Evolutionary conservation across 2,888 invertebrate genomes (phyloP).

Genomic region (Zele albiditarsus): DNA sequence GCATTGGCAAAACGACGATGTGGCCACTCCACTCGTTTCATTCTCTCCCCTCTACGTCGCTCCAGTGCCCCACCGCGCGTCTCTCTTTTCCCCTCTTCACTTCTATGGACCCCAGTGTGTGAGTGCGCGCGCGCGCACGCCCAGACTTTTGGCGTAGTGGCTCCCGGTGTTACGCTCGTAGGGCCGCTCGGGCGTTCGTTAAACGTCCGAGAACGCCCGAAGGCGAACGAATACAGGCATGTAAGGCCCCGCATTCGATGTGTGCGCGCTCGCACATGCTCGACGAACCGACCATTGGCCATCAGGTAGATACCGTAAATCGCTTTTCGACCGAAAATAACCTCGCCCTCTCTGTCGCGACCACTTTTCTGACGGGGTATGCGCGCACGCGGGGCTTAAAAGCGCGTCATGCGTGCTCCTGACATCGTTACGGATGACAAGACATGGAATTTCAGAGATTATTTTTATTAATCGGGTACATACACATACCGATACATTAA

Average conservation of each 20-base stretch:
- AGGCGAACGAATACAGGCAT: conserved; percentile 49
- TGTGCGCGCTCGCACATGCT: not conserved
- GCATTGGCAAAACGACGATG: conserved; percentile 42
- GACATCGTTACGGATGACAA: conserved; percentile 30
- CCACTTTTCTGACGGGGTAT: conserved; percentile 18
- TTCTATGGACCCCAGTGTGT: conserved; percentile 22
- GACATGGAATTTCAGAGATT: conserved; percentile 10
- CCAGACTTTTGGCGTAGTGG: conserved; percentile 68
- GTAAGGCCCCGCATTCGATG: not conserved
- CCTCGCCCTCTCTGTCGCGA: conserved; percentile 37
- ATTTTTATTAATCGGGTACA: not conserved
- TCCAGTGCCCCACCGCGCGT: conserved; percentile 26
- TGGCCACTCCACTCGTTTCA: conserved; percentile 28
- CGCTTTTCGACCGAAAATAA: conserved; percentile 45
- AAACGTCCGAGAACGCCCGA: conserved; percentile 63
- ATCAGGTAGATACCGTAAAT: conserved; percentile 43
- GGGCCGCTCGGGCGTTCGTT: conserved; percentile 63
- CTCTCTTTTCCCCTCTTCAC: conserved; percentile 39
- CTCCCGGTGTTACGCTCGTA: conserved; percentile 73
- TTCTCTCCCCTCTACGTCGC: conserved; percentile 39
- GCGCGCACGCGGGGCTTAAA: conserved; percentile 31
- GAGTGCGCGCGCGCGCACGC: not conserved
- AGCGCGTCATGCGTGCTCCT: conserved; percentile 26
- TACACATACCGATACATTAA: not conserved
- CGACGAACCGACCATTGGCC: not conserved